Evolutionary conservation across 2,888 invertebrate genomes (phyloP).

Genomic region (Rhynchonema sp.): DNA sequence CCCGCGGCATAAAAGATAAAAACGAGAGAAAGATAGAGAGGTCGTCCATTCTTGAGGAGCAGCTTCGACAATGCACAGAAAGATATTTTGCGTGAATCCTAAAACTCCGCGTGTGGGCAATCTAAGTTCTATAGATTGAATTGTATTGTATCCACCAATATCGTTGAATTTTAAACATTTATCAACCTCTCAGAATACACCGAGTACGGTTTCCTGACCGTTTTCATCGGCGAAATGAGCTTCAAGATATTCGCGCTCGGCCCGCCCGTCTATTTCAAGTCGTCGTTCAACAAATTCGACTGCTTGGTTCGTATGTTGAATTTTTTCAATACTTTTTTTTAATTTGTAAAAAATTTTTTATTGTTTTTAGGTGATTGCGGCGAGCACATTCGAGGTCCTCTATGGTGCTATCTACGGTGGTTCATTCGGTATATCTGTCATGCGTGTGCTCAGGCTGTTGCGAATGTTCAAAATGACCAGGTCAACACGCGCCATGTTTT

Average conservation of each 20-base stretch:
- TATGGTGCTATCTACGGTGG: constrained; percentile 50
- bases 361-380: constrained; percentile 53
- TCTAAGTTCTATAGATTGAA: too few relatives aligned
- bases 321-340: background rate
- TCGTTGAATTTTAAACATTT: too few relatives aligned
- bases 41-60: too few relatives aligned
- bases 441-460: constrained; percentile 82
- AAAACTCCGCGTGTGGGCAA: too few relatives aligned
- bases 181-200: constrained; percentile 60
- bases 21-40: too few relatives aligned
- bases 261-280: constrained; percentile 90
- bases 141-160: too few relatives aligned
- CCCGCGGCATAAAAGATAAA: too few relatives aligned
- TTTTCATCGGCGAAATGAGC: constrained; percentile 98
- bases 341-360: background rate
- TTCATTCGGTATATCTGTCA: constrained; percentile 70
- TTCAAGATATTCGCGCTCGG: constrained; percentile 97
- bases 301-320: constrained; percentile 52
- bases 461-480: constrained; percentile 97
- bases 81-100: too few relatives aligned
- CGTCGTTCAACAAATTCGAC: constrained; percentile 98
- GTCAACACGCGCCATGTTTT: constrained; percentile 35
- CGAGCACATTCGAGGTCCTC: constrained; percentile 63
- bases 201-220: constrained; percentile 88
- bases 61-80: too few relatives aligned